Conservation (phyloP, 2,888 invertebrate genomes). For the Oithona nana region DNA sequence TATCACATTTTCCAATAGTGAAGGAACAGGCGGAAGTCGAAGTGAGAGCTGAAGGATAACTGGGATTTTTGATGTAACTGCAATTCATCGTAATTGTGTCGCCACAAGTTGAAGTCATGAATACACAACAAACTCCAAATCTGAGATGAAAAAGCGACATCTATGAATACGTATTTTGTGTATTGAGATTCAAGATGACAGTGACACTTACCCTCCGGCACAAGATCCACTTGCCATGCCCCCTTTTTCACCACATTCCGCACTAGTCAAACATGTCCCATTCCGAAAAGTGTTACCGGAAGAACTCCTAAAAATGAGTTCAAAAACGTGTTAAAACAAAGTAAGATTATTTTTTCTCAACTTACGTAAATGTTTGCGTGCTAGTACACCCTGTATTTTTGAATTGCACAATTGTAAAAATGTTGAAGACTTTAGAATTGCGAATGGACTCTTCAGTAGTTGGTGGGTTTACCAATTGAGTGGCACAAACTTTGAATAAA, state of each 20-base stretch:
- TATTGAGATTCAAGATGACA: neutral
- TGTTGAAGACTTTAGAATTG: conserved; percentile 7
- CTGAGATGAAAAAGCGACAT: neutral
- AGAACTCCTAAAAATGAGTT: neutral
- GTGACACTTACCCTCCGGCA: conserved; percentile 1
- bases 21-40: neutral
- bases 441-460: too few relatives aligned
- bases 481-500: too few relatives aligned
- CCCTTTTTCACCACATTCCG: conserved; percentile 4
- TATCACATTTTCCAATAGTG: neutral
- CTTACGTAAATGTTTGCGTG: neutral
- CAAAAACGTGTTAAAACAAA: neutral
- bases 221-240: neutral
- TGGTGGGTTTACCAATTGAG: too few relatives aligned
- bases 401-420: conserved; percentile 11
- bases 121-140: conserved; percentile 16
- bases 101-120: neutral
- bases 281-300: neutral
- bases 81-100: neutral
- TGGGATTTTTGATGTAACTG: conserved; percentile 4
- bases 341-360: neutral
- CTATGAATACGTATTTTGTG: neutral
- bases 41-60: neutral
- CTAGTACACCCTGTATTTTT: conserved; percentile 3
- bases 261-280: conserved; percentile 9